Evolutionary conservation across 2,888 invertebrate genomes (phyloP).

Genomic region (Sialis lutaria): DNA sequence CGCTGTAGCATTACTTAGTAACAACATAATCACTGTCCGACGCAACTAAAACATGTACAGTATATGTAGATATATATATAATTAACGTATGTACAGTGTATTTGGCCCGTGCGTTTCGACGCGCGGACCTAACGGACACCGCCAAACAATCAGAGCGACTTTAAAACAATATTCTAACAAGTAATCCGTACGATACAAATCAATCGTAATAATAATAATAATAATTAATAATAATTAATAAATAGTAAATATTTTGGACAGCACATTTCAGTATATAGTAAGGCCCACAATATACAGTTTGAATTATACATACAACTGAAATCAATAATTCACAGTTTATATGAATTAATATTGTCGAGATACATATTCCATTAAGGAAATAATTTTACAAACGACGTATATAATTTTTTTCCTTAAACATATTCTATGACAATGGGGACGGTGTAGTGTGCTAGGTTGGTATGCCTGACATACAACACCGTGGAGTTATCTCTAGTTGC

Average conservation of each 20-base stretch:
- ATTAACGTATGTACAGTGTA: too few species aligned
- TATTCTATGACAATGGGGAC: neutral
- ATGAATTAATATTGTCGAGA: slow-evolving; percentile 31
- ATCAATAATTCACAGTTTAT: slow-evolving; percentile 22
- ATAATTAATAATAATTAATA: neutral
- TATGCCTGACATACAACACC: neutral
- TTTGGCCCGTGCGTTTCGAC: too few species aligned
- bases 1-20: too few species aligned
- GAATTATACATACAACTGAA: slow-evolving; percentile 27
- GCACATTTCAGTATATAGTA: slow-evolving; percentile 33
- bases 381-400: slow-evolving; percentile 22
- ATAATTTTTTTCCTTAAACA: slow-evolving; percentile 10
- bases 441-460: neutral
- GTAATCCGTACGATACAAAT: too few species aligned
- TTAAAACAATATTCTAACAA: too few species aligned
- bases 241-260: slow-evolving; percentile 25
- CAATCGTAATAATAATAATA: too few species aligned
- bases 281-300: slow-evolving; percentile 32
- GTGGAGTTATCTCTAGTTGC: neutral
- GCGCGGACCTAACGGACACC: too few species aligned
- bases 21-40: too few species aligned
- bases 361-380: slow-evolving; percentile 21
- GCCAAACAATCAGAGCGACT: too few species aligned
- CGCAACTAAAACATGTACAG: too few species aligned
- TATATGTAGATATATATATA: too few species aligned